A percentile compares a stretch with the other conserved stretches of the same genome.
Evolutionary conservation across 53 echinoderm and acorn worm species (phyloP).

Genomic region (Antedon mediterranea): DNA sequence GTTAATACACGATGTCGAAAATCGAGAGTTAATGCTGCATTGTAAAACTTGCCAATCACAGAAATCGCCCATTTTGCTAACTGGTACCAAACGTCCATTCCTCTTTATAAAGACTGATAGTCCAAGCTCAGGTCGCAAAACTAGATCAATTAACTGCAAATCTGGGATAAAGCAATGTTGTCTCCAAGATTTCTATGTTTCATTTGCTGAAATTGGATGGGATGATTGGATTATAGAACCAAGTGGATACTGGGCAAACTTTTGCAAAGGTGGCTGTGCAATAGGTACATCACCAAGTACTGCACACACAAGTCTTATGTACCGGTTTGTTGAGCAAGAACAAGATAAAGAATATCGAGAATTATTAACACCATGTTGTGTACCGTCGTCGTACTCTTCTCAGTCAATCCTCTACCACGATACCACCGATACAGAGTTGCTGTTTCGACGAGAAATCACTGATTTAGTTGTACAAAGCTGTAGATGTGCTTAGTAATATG

Average conservation of each 20-base stretch:
- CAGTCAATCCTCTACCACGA: background rate
- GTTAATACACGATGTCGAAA: background rate
- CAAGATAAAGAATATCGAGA: background rate
- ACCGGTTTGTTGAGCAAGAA: background rate
- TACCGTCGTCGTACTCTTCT: background rate
- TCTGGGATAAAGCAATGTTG: background rate
- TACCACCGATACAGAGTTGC: background rate
- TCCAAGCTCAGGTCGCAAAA: background rate
- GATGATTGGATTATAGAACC: background rate
- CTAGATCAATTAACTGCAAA: background rate
- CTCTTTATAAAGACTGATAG: background rate
- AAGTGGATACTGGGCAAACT: background rate
- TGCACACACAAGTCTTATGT: background rate
- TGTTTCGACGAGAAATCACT: background rate
- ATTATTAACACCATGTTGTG: background rate
- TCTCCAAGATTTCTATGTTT: background rate
- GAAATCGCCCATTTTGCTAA: background rate
- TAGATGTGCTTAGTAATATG: background rate
- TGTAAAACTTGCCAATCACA: background rate
- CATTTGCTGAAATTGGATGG: background rate
- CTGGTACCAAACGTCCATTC: background rate
- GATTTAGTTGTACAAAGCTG: background rate
- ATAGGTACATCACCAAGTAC: background rate
- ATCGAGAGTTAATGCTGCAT: background rate
- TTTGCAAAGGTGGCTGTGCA: background rate